Base-by-base conservation (phyloP, 2,113 vertebrate species). In the Urocolius indicus region DNA sequence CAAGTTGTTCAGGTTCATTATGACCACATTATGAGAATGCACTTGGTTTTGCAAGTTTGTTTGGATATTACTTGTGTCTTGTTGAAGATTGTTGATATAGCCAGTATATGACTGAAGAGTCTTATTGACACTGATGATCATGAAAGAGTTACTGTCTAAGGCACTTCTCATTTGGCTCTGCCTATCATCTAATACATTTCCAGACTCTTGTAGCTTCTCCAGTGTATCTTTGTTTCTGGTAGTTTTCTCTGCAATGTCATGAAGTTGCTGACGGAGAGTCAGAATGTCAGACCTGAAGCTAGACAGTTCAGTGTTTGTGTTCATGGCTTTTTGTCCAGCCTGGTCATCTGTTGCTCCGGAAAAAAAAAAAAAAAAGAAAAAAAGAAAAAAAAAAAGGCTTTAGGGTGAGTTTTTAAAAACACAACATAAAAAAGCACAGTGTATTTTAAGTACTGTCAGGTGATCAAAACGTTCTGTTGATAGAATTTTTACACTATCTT, bases 291-390 rank as follows among this genome's bases (percentile, higher is more conserved):
- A 98, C 96, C 98, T 98, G 96, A 99, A 99, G 92, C 97, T 98
- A 93, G 99, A 99, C 89, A 99, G 98, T 93, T 99, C 99, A 79
- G 98, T 98, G 95, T 98, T 99, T 94, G 99, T 99, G 93, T 98
- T 99, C 80, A 98, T 95, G 8, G 98, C 98, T 97, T 99, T 99
- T 95, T 98, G 97, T 66, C 98, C 99, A 26, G 99, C 96, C 96
- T 99, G 98, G 94, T 99, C 98, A 96, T 99, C 99, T 99, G 93
- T 78, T 96, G 95, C 72, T 89, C 36, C 34, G 66, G 48, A 94
- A 81, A 54, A 36, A 54, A 54, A 49, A 19, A 87, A 54, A 79
- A 66, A 71, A 62, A 3, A 1, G 13, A 51, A 54, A 36, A 54
- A 54, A 49, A 19, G 85, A 54, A 79, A 66, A 71, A 62, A 3